Conservation (phyloP, 2,113 vertebrate species). For the Cyanoderma ruficeps region DNA sequence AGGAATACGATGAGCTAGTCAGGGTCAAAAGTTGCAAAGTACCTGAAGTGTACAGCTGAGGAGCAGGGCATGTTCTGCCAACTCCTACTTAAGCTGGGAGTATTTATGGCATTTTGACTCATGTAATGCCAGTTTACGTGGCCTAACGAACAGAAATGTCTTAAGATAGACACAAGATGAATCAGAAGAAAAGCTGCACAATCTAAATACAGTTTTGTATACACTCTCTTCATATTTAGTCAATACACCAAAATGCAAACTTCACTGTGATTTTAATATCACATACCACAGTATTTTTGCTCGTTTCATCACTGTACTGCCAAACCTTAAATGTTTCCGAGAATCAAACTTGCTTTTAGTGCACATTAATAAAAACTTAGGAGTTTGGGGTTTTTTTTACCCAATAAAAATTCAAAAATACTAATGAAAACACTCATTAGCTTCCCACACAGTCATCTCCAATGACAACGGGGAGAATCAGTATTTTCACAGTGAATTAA, state of each 20-base stretch:
- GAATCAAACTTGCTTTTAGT: not conserved
- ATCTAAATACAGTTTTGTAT: not conserved
- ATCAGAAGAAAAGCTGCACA: not conserved
- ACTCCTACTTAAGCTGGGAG: not conserved
- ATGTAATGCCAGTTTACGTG: not conserved
- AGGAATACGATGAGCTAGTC: not conserved
- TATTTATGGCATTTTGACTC: not conserved
- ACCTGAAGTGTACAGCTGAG: not conserved
- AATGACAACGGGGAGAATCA: not conserved
- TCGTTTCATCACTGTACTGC: not conserved
- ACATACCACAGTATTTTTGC: not conserved
- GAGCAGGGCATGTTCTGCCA: not conserved
- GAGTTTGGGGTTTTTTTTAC: not conserved
- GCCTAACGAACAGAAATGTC: not conserved
- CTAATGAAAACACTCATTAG: not conserved
- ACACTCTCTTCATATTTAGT: not conserved
- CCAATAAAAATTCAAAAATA: not conserved
- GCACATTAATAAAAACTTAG: not conserved
- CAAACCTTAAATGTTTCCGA: not conserved
- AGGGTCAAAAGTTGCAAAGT: not conserved
- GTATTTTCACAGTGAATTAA: not conserved
- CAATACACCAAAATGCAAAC: not conserved
- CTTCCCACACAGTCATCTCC: not conserved
- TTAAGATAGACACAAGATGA: not conserved
- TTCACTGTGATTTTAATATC: not conserved